Percentiles rank a stretch among this genome's conserved stretches.
phyloP scores from a whole-genome alignment of 2,797 vertebrate species.

The Melanotaenia pygmaea region DNA sequence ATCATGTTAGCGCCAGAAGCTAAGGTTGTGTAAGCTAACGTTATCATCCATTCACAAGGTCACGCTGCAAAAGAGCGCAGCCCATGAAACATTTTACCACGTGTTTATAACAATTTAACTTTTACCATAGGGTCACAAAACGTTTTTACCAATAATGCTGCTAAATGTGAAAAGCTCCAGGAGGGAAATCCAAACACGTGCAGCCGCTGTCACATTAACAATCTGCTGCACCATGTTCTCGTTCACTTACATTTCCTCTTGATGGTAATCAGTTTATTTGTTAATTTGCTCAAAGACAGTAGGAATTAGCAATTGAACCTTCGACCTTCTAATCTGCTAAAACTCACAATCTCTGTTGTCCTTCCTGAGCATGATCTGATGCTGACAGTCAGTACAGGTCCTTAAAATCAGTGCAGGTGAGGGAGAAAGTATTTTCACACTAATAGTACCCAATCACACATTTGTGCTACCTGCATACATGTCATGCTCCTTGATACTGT shows the following conservation, averaged over 20 bases:
- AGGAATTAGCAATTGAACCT: background rate
- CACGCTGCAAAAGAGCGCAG: slow-evolving; percentile 39
- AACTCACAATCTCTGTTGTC: background rate
- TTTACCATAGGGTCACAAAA: background rate
- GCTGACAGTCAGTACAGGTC: background rate
- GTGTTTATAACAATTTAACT: background rate
- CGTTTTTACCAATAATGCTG: background rate
- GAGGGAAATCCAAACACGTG: background rate
- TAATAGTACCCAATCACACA: background rate
- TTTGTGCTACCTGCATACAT: background rate
- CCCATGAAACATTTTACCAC: background rate
- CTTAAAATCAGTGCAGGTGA: background rate
- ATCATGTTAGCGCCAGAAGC: slow-evolving; percentile 20
- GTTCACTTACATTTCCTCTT: background rate
- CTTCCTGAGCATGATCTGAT: background rate
- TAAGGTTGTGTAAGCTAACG: slow-evolving; percentile 40
- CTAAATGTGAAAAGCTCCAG: background rate
- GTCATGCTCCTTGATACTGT: background rate
- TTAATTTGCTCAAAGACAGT: background rate
- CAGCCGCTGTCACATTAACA: background rate
- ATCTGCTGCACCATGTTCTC: background rate
- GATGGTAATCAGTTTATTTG: background rate
- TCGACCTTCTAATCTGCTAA: background rate
- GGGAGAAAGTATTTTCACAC: background rate
- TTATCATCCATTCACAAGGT: slow-evolving; percentile 68